Percentiles rank a stretch among this genome's conserved stretches.
phyloP scores from a whole-genome alignment of 2,797 vertebrate genomes.

The Sebastes kiyomatsui region DNA sequence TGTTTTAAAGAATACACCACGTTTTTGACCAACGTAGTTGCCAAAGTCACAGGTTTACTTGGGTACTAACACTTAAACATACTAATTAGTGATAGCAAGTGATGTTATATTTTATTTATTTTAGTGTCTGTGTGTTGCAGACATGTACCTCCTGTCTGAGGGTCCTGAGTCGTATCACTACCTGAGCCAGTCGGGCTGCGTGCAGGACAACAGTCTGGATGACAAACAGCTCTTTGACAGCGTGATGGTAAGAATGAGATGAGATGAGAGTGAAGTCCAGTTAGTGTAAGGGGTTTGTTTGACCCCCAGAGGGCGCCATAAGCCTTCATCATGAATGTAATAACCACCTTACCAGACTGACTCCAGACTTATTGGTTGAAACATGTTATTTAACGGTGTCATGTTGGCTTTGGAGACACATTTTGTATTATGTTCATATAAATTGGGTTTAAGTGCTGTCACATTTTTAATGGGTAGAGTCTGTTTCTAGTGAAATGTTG shows the following conservation, averaged over 20 bases:
- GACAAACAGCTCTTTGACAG: conserved; percentile 88
- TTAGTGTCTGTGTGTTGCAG: conserved; percentile 59
- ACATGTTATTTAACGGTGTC: neutral
- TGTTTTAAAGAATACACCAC: neutral
- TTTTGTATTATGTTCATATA: neutral
- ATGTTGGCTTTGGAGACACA: neutral
- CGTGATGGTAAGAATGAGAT: conserved; percentile 84
- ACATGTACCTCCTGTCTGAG: conserved; percentile 85
- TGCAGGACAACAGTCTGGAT: conserved; percentile 85
- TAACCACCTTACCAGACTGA: neutral
- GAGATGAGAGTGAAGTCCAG: neutral
- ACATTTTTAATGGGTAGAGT: neutral
- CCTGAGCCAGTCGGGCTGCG: conserved; percentile 89
- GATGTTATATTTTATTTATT: neutral
- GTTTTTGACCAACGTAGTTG: neutral
- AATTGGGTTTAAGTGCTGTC: neutral
- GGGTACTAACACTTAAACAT: neutral
- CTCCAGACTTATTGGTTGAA: neutral
- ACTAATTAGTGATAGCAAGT: neutral
- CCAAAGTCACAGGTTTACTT: neutral
- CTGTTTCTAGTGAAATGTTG: neutral
- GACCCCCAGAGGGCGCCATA: conserved; percentile 57
- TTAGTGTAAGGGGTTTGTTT: neutral
- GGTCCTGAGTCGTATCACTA: conserved; percentile 85
- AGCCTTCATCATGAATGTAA: neutral